Conservation (phyloP, 2,797 vertebrate species). For the Enteromius trimaculatus region DNA sequence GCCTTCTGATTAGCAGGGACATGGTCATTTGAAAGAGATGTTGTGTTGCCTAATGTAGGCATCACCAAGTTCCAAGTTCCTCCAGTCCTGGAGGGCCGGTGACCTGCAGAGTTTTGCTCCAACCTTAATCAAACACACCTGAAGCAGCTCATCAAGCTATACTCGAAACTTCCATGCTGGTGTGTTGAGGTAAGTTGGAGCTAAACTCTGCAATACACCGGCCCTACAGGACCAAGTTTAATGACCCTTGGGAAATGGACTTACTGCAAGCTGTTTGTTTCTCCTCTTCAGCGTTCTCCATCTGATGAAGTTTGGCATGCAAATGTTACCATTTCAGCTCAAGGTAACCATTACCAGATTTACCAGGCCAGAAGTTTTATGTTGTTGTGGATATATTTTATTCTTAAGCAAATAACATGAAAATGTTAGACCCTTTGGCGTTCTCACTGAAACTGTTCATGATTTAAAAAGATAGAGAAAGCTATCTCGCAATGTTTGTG, state of each 20-base stretch:
- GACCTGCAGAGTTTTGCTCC: no score
- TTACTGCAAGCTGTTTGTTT: neutral
- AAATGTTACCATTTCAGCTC: neutral
- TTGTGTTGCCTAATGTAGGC: neutral
- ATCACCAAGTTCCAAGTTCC: no score
- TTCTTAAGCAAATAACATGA: constrained; percentile 5
- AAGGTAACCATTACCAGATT: constrained; percentile 24
- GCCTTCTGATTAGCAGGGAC: neutral
- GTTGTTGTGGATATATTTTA: constrained; percentile 11
- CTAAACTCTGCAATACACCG: no score
- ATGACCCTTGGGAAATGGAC: neutral
- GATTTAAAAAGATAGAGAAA: constrained; percentile 3
- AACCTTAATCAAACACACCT: no score
- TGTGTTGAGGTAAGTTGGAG: no score
- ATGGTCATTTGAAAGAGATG: constrained; percentile 20
- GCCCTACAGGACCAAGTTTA: no score
- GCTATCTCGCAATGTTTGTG: constrained; percentile 25
- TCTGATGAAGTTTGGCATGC: neutral
- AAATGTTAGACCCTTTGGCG: neutral
- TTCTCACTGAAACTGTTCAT: neutral
- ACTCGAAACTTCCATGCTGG: no score
- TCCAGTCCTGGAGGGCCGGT: no score
- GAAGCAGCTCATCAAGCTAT: no score
- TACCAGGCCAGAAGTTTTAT: neutral
- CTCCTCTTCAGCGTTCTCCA: neutral